Percentiles rank a stretch among this genome's conserved stretches.
Conservation (phyloP, 2,113 vertebrate species). For the Notothenia coriiceps region DNA sequence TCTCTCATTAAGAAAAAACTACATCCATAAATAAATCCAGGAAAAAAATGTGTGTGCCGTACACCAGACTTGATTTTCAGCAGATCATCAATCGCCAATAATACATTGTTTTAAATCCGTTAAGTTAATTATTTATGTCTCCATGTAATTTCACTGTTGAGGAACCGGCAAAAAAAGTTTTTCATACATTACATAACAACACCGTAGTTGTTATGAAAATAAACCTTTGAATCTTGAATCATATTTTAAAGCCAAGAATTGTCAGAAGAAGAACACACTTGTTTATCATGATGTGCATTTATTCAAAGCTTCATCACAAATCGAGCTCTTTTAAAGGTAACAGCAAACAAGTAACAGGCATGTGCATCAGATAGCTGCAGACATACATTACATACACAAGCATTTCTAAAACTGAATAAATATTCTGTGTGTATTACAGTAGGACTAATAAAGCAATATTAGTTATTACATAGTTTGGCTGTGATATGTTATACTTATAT, state of each 20-base stretch:
- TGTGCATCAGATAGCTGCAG: neutral
- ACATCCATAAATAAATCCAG: neutral
- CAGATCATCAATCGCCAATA: neutral
- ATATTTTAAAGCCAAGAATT: neutral
- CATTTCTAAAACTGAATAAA: neutral
- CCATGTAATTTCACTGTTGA: too few species aligned
- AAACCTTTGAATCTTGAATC: too few species aligned
- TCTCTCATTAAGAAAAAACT: neutral
- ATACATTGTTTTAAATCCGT: neutral
- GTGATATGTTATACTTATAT: neutral
- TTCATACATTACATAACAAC: too few species aligned
- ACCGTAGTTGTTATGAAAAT: too few species aligned
- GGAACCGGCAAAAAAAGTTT: too few species aligned
- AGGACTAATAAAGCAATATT: neutral
- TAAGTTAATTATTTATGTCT: too few species aligned
- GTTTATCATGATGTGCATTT: slow-evolving; percentile 2
- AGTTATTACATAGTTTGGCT: neutral
- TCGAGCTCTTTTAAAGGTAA: neutral
- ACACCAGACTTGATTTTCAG: neutral
- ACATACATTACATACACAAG: neutral
- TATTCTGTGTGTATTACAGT: neutral
- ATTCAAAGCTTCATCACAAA: slow-evolving; percentile 23
- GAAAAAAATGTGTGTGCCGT: too few species aligned
- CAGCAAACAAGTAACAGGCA: slow-evolving; percentile 6
- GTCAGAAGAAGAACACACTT: neutral